Percentiles rank a stretch among this genome's conserved stretches.
phyloP scores from a whole-genome alignment of 2,113 vertebrate species.

The Menidia beryllina region DNA sequence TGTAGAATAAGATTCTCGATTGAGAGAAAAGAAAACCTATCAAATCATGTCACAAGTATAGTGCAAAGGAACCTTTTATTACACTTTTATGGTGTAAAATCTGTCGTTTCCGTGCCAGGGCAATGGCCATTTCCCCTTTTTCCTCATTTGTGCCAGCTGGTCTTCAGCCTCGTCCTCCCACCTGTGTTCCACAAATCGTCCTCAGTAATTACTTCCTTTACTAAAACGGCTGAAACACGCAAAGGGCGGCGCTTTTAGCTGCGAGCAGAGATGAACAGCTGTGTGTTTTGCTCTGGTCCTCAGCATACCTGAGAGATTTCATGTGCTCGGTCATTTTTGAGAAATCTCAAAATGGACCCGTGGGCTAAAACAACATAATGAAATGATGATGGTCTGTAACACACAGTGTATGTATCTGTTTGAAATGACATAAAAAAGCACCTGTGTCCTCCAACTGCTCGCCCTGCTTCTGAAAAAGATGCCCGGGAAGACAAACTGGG shows the following conservation, averaged over 20 bases:
- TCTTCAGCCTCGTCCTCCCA: not conserved
- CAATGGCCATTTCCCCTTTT: not conserved
- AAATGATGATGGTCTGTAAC: not conserved
- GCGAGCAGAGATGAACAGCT: not conserved
- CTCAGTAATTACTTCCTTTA: not conserved
- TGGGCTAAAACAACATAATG: not conserved
- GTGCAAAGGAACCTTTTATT: not conserved
- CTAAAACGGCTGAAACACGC: too few species aligned
- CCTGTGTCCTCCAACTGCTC: too few species aligned
- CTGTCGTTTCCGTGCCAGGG: constrained; percentile 10
- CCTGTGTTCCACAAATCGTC: not conserved
- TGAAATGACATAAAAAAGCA: not conserved
- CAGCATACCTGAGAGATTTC: not conserved
- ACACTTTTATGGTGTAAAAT: constrained; percentile 10
- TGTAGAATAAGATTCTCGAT: not conserved
- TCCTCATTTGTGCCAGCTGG: not conserved
- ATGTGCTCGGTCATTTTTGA: too few species aligned
- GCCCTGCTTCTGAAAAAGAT: too few species aligned
- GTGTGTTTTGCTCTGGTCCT: not conserved
- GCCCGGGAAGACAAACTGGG: not conserved
- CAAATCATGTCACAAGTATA: not conserved
- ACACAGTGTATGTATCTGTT: not conserved
- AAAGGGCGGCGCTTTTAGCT: not conserved
- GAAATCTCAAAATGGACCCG: not conserved
- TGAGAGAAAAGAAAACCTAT: constrained; percentile 34